Base-by-base conservation (phyloP, 2,888 invertebrate species). In the Amphiduros pacificus region DNA sequence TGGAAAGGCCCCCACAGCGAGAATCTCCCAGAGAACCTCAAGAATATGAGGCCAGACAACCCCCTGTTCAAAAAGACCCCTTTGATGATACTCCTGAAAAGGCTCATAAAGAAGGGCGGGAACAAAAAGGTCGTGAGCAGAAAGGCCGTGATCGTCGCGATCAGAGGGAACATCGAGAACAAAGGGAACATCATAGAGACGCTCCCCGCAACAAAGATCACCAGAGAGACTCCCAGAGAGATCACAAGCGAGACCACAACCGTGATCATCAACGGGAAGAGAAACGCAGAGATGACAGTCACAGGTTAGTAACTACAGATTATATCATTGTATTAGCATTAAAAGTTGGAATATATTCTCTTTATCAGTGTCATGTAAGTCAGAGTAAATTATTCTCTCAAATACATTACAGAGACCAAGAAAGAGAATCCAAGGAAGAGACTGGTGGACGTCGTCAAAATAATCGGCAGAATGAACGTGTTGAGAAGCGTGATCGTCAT, bases 41-140 rank as follows among this genome's bases (percentile, higher is more conserved):
- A 5, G 51, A 51, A n/a, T 17, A 20, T 17, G 14, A 31, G 27
- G n/a, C 40, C 9, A 55, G 41, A 24, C 40, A 55, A n/a, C 71
- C 74, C 1, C 63, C 71, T 9, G 64, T 74, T 26, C 77, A 77
- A 62, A 74, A 76, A 68, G 81, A 81, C 71, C 74, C 78, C 6
- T 79, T 80, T 72, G 81, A 82, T 51, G 61, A 61, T 9, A n/a
- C n/a, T n/a, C n/a, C n/a, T n/a, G 41, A 61, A 26, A 41, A 53
- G 28, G 50, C 5, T 41, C 49, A 22, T 27, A 52, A 20, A 51
- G 31, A 36, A 50, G 14, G 48, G 44, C 24, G 26, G 28, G 20
- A n/a, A 28, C 17, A 17, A 41, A 20, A 55, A n/a, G 36, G 24
- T 32, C 55, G 60, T 6, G 58, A 59, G 9, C 20, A 27, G 6